Conservation (phyloP, 2,888 invertebrate species). For the Drosophila anomalata region DNA sequence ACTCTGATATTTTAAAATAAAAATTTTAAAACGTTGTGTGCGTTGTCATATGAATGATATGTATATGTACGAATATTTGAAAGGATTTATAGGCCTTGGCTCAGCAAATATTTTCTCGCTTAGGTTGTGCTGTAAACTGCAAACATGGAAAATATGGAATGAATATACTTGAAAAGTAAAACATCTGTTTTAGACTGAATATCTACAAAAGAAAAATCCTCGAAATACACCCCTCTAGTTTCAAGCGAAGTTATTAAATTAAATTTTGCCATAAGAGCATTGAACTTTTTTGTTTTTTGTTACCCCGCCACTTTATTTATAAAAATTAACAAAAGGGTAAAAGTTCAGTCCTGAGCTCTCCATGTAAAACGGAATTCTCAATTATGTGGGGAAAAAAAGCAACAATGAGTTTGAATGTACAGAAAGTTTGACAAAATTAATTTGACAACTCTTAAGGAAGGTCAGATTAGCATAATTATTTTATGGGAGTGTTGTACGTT, state of each 20-base stretch:
- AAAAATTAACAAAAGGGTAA: neutral
- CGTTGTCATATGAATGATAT: no score
- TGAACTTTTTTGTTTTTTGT: neutral
- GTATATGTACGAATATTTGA: no score
- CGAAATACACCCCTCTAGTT: neutral
- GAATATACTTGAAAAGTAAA: neutral
- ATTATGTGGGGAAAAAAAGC: neutral
- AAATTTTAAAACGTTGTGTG: no score
- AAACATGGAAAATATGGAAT: no score
- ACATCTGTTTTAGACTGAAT: neutral
- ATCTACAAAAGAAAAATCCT: neutral
- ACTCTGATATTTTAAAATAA: no score
- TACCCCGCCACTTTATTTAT: neutral
- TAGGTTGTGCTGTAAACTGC: no score
- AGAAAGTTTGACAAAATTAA: slow-evolving; percentile 32
- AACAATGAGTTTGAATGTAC: no score
- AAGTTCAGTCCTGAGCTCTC: neutral
- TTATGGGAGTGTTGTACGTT: neutral
- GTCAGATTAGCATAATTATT: neutral
- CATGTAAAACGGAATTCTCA: neutral
- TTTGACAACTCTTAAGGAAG: slow-evolving; percentile 16
- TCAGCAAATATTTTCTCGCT: no score
- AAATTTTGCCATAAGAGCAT: neutral
- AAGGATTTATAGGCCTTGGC: no score
- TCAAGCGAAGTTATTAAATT: neutral